Evolutionary conservation across 1,140 invertebrate genomes (phyloP).

Genomic region (Ips nitidus): DNA sequence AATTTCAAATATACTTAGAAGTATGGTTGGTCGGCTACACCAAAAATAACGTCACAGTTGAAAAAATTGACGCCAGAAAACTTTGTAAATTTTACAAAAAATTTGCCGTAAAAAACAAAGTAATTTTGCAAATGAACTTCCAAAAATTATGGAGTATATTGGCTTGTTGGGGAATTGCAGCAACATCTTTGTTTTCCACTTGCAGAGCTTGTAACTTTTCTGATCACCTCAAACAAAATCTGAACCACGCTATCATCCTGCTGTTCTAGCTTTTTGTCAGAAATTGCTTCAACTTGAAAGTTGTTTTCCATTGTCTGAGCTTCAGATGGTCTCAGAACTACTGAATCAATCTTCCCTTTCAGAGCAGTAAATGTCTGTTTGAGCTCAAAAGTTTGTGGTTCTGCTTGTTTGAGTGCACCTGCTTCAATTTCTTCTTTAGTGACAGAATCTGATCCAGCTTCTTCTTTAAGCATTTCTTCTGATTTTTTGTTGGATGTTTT

Average conservation of each 20-base stretch:
- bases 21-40: too few species aligned
- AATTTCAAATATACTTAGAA: too few species aligned
- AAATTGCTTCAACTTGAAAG: neutral
- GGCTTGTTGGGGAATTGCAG: slow-evolving; percentile 5
- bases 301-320: neutral
- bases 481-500: neutral
- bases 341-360: neutral
- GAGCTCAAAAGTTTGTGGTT: slow-evolving; percentile 10
- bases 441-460: too few species aligned
- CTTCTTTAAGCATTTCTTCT: too few species aligned
- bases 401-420: neutral
- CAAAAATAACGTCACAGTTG: too few species aligned
- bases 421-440: too few species aligned
- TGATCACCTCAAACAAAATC: slow-evolving; percentile 3
- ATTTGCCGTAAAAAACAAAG: too few species aligned
- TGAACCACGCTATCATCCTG: neutral
- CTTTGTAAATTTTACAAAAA: too few species aligned
- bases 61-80: too few species aligned
- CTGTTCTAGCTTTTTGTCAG: neutral
- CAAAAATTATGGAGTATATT: neutral
- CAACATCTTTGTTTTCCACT: slow-evolving; percentile 11
- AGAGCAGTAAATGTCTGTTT: neutral
- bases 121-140: too few species aligned
- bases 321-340: slow-evolving; percentile 1
- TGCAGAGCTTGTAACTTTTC: slow-evolving; percentile 18